phyloP scores from a whole-genome alignment of 2,797 vertebrate species.

The Calcarius lapponicus region DNA sequence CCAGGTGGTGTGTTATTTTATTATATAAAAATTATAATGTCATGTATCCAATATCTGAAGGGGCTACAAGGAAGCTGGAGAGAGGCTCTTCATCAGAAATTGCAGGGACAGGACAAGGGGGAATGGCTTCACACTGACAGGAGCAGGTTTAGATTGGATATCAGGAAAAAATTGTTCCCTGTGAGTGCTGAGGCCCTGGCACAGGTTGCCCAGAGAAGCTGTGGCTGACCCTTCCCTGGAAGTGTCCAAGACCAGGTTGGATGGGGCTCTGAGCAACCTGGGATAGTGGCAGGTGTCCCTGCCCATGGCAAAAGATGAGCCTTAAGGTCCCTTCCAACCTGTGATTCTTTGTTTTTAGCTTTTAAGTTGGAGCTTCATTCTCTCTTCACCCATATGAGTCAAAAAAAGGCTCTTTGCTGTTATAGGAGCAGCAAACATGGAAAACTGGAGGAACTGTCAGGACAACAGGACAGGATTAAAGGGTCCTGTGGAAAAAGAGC shows the following conservation, averaged over 20 bases:
- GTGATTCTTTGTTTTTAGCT: background rate
- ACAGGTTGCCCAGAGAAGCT: background rate
- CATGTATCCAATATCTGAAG: background rate
- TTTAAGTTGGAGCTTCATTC: background rate
- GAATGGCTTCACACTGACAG: background rate
- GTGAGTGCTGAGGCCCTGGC: accelerated
- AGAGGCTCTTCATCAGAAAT: background rate
- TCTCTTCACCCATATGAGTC: accelerated
- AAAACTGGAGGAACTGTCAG: background rate
- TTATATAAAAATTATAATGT: background rate
- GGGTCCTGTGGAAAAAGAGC: background rate
- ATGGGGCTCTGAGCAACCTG: background rate
- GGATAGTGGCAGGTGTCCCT: background rate
- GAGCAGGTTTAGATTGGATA: accelerated
- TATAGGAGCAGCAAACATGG: background rate
- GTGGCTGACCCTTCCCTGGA: background rate
- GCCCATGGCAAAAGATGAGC: background rate
- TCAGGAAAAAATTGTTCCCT: background rate
- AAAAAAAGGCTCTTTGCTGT: background rate
- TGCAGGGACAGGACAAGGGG: background rate
- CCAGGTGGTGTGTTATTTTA: background rate
- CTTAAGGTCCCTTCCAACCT: background rate
- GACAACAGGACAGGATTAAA: background rate
- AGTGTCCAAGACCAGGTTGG: background rate
- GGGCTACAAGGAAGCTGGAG: background rate